These are phyloP conservation scores for Dysmachus trigonus DNA, from an alignment of 2,888 invertebrate species.

Conservation along the genomic window DNA sequence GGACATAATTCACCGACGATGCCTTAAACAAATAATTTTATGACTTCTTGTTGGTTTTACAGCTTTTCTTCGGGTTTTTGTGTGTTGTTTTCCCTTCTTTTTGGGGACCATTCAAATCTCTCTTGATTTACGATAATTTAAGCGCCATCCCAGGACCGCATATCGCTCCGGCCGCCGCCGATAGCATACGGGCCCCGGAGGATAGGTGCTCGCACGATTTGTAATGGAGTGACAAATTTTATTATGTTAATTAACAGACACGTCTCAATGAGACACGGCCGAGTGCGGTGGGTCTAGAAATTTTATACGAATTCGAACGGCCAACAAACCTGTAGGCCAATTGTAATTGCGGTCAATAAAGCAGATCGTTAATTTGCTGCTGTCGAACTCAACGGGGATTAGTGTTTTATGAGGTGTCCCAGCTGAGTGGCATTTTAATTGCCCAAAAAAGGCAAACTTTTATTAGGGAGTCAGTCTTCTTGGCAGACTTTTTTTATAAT, in stretches of 20 bases:
- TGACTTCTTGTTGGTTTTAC: conserved; percentile 42
- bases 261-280: not conserved
- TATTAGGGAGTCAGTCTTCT: not conserved
- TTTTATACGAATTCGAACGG: not conserved
- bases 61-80: conserved; percentile 27
- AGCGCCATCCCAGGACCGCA: conserved; percentile 22
- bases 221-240: conserved; percentile 40
- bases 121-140: conserved; percentile 38
- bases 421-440: not conserved
- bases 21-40: conserved; percentile 44
- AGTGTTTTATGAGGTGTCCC: not conserved
- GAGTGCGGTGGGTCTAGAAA: conserved; percentile 25
- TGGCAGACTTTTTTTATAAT: not conserved
- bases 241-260: conserved; percentile 38
- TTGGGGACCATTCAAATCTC: not conserved
- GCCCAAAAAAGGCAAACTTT: not conserved
- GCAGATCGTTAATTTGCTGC: not conserved
- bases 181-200: not conserved
- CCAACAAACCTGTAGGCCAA: not conserved
- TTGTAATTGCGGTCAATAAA: not conserved
- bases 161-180: not conserved
- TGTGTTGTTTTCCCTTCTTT: not conserved
- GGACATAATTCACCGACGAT: conserved; percentile 30
- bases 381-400: not conserved
- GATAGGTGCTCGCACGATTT: conserved; percentile 7